Conservation (phyloP, 53 echinoderm and acorn worm species). For the Holothuria scabra region DNA sequence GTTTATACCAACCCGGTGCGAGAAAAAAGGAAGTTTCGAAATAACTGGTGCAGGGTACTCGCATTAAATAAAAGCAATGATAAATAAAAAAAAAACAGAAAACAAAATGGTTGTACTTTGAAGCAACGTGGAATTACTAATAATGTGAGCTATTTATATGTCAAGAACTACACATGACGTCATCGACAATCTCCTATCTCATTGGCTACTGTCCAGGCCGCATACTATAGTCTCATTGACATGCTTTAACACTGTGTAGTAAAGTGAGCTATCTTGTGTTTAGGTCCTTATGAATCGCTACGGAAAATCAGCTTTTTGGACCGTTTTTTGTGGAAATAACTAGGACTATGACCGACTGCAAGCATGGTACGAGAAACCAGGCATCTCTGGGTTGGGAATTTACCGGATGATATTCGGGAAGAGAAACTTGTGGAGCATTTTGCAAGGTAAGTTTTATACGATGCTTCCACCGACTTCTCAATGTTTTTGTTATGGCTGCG, state of each 20-base stretch:
- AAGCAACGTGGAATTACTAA: constrained; percentile 35
- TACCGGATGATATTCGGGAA: constrained; percentile 99
- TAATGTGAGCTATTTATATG: constrained; percentile 50
- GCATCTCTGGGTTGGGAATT: constrained; percentile 99
- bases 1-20: too few relatives aligned
- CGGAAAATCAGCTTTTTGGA: constrained; percentile 49
- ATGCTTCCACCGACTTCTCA: not conserved
- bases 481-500: constrained; percentile 51
- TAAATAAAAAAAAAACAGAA: too few relatives aligned
- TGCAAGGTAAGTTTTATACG: constrained; percentile 84
- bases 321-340: constrained; percentile 54
- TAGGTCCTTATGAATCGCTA: constrained; percentile 40
- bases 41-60: too few relatives aligned
- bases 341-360: constrained; percentile 99
- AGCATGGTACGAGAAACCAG: constrained; percentile 99
- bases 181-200: constrained; percentile 1
- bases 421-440: constrained; percentile 99
- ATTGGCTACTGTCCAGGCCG: constrained; percentile 34
- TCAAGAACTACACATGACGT: constrained; percentile 42
- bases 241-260: constrained; percentile 49
- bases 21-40: too few relatives aligned
- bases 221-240: constrained; percentile 34
- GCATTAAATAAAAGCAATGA: too few relatives aligned
- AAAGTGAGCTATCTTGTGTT: constrained; percentile 46
- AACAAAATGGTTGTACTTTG: not conserved